Conservation (phyloP, 2,888 invertebrate genomes). For the Latrodectus elegans region DNA sequence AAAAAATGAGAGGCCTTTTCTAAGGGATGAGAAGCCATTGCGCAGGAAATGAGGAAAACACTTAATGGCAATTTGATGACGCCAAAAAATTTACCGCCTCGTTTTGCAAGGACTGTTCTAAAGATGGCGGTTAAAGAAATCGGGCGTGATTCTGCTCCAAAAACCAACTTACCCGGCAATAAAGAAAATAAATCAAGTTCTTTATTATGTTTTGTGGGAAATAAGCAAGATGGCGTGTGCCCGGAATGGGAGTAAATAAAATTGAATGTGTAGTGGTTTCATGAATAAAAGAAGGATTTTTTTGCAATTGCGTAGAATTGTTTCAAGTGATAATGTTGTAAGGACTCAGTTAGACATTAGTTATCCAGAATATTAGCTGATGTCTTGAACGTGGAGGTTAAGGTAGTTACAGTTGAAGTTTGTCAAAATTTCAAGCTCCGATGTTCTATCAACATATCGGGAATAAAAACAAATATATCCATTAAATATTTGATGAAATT, state of each 20-base stretch:
- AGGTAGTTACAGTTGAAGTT: no score
- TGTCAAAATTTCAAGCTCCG: no score
- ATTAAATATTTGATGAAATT: no score
- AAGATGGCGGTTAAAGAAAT: background rate
- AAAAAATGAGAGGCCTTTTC: background rate
- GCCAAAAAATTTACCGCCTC: conserved; percentile 39
- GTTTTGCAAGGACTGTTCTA: background rate
- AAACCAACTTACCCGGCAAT: background rate
- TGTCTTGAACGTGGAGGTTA: no score
- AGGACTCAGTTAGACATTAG: no score
- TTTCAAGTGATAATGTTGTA: no score
- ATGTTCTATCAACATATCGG: no score
- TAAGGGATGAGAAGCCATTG: background rate
- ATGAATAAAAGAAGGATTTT: background rate
- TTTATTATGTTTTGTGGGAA: conserved; percentile 2
- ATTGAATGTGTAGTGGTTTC: background rate
- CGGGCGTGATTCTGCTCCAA: background rate
- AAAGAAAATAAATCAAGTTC: conserved; percentile 5
- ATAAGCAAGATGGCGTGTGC: background rate
- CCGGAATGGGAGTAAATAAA: background rate
- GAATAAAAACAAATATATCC: no score
- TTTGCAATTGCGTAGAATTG: no score
- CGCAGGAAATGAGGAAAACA: background rate
- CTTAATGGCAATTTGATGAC: conserved; percentile 54
- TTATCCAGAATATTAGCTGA: no score